Conservation (phyloP, 2,888 invertebrate genomes). For the Pteria penguin region DNA sequence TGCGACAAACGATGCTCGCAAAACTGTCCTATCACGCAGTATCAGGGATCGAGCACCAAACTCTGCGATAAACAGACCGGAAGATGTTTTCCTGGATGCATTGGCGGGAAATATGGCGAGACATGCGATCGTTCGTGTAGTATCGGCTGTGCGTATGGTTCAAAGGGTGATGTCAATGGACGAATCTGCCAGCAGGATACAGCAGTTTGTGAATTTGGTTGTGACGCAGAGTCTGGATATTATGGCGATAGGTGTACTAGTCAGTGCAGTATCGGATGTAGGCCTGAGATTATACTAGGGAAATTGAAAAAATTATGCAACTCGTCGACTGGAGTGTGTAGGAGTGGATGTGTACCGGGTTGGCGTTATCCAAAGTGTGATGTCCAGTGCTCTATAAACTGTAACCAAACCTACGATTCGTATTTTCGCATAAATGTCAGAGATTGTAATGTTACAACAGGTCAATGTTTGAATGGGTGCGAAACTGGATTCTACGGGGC, state of each 20-base stretch:
- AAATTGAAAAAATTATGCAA: constrained; percentile 23
- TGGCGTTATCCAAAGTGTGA: constrained; percentile 30
- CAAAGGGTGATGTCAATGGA: constrained; percentile 44
- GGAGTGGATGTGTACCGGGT: constrained; percentile 30
- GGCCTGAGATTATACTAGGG: constrained; percentile 6
- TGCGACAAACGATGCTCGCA: constrained; percentile 18
- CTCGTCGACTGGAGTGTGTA: constrained; percentile 10
- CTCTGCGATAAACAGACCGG: constrained; percentile 46
- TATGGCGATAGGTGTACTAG: constrained; percentile 50
- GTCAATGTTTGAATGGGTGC: constrained; percentile 43
- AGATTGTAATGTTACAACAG: constrained; percentile 30
- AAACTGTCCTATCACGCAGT: constrained; percentile 39
- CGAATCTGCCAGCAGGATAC: constrained; percentile 41
- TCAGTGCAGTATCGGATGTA: constrained; percentile 40
- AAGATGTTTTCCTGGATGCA: constrained; percentile 29
- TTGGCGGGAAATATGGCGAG: constrained; percentile 36
- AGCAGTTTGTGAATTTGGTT: constrained; percentile 49
- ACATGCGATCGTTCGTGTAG: constrained; percentile 45
- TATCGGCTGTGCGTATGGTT: constrained; percentile 38
- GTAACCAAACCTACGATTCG: constrained; percentile 13
- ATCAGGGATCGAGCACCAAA: constrained; percentile 44
- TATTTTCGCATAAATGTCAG: constrained; percentile 17
- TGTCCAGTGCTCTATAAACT: constrained; percentile 43
- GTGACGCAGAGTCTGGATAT: constrained; percentile 42
- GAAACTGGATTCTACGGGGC: constrained; percentile 44